Base-by-base conservation (phyloP, 1,140 invertebrate species). In the Diachasma alloeum region DNA sequence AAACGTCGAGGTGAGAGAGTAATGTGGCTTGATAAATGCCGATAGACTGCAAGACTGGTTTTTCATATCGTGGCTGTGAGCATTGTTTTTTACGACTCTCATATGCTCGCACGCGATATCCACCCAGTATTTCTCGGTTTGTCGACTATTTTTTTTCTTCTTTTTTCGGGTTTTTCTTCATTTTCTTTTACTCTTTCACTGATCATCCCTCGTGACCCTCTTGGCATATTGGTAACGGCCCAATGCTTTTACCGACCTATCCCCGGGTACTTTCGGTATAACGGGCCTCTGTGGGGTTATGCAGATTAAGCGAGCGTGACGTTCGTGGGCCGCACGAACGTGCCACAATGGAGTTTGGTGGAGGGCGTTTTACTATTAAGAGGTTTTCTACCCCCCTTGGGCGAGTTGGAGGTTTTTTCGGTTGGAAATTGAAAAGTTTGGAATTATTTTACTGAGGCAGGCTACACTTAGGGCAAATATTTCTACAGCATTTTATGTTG, bases 221-320 rank as follows among this genome's bases (percentile, higher is more conserved):
- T 68, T 63, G 22, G 53, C 79, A 68, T 59, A 76, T 76, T 71
- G 78, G 79, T 84, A 83, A 84, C 80, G 83, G 83, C 79, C 81
- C 79, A 86, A 83, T 77, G 80, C 81, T 83, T 82, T 86, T 86
- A 81, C 82, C 48, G 81, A 79, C 81, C 80, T 83, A 84, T 80
- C 83, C 78, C 80, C 80, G 75, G 81, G 80, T 82, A 83, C 82
- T 85, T 86, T 81, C 80, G 81, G 79, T 76, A 75, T 86, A 87
- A 87, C 85, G 86, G 85, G 85, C 56, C 56, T 72, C 82, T 82
- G 80, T 82, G 80, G 81, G 84, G 84, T 86, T 86, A 87, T 87
- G 86, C 83, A 87, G 85, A 87, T 86, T 83, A 86, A 87, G 82
- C 83, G 82, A 85, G 83, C 86, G 83, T 85, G 85, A 85, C 84